Evolutionary conservation across 2,797 vertebrate species (phyloP).

Genomic region (Anguilla marmorata): DNA sequence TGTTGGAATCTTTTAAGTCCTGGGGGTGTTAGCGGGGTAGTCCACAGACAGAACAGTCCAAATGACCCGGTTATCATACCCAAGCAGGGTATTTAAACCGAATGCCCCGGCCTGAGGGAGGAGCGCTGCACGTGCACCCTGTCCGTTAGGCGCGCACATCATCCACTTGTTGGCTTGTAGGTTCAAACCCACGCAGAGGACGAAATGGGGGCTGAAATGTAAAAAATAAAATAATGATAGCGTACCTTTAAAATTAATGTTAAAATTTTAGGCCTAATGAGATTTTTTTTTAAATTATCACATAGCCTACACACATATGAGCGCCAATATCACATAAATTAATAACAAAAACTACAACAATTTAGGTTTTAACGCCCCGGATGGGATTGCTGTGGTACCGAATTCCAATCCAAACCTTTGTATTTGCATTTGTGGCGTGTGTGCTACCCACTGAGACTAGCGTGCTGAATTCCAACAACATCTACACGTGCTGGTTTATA

Average conservation of each 20-base stretch:
- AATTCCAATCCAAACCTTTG: too few relatives aligned
- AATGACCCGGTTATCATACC: constrained; percentile 37
- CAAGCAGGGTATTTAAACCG: constrained; percentile 53
- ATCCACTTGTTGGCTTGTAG: neutral
- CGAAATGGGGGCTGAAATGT: neutral
- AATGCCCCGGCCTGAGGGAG: constrained; percentile 51
- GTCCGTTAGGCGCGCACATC: neutral
- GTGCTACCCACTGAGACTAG: too few relatives aligned
- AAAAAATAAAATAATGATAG: too few relatives aligned
- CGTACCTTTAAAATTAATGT: too few relatives aligned
- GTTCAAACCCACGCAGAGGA: neutral
- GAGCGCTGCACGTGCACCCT: constrained; percentile 36
- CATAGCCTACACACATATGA: neutral
- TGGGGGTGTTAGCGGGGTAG: neutral
- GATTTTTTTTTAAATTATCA: too few relatives aligned
- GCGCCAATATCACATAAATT: neutral
- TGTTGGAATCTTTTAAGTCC: neutral
- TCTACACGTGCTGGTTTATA: neutral
- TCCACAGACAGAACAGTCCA: constrained; percentile 19
- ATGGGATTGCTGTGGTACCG: too few relatives aligned
- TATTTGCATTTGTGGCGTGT: too few relatives aligned
- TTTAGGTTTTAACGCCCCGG: too few relatives aligned
- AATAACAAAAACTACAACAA: too few relatives aligned
- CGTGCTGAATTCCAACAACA: too few relatives aligned
- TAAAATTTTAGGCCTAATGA: too few relatives aligned